Evolutionary conservation across 2,113 vertebrate genomes (phyloP).

Genomic region (Rhinichthys klamathensis): DNA sequence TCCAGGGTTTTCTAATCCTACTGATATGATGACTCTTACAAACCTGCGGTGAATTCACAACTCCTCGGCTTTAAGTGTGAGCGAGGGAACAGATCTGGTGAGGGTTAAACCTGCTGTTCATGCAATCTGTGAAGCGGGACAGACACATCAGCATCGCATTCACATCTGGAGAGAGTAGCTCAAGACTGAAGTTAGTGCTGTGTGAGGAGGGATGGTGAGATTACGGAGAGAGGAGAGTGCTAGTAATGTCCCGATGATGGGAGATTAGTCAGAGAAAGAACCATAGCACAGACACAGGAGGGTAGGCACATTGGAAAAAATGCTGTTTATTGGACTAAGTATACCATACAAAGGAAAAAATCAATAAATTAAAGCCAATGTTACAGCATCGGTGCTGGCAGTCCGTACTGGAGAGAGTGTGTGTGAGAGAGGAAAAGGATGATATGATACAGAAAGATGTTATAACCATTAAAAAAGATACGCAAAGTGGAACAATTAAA

Average conservation of each 20-base stretch:
- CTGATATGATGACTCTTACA: neutral
- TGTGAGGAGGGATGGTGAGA: conserved; percentile 7
- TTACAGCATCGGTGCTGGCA: conserved; percentile 83
- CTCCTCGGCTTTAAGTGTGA: conserved; percentile 40
- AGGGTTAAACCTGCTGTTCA: conserved; percentile 48
- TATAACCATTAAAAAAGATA: conserved; percentile 48
- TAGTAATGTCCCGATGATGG: conserved; percentile 50
- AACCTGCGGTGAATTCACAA: conserved; percentile 9
- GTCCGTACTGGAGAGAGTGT: conserved; percentile 60
- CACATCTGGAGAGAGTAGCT: conserved; percentile 19
- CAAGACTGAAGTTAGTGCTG: conserved; percentile 50
- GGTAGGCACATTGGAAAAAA: conserved; percentile 83
- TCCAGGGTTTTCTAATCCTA: neutral
- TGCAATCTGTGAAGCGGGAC: conserved; percentile 41
- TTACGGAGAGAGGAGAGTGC: conserved; percentile 11
- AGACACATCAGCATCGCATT: conserved; percentile 37
- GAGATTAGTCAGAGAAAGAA: conserved; percentile 75
- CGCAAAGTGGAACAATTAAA: conserved; percentile 75
- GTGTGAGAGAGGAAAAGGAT: conserved; percentile 28
- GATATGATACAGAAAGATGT: conserved; percentile 49
- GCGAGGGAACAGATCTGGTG: conserved; percentile 25
- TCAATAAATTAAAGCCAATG: conserved; percentile 72
- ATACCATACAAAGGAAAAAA: conserved; percentile 83
- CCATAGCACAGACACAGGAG: conserved; percentile 79
- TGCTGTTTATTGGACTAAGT: conserved; percentile 88